Evolutionary conservation across 2,113 vertebrate species (phyloP).

Genomic region (Turnix velox): DNA sequence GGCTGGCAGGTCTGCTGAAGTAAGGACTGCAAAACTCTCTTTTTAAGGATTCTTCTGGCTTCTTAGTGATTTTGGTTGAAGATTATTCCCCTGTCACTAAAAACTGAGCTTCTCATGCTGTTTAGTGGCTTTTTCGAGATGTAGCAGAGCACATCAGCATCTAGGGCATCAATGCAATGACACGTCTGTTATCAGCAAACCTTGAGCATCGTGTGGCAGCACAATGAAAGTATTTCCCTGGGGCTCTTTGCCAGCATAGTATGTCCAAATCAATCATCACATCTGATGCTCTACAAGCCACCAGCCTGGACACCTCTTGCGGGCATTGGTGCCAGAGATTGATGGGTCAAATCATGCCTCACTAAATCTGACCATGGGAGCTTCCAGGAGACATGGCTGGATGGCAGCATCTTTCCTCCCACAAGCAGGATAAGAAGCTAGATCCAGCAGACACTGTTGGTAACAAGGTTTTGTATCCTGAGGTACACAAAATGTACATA

Average conservation of each 20-base stretch:
- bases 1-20: not conserved
- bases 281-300: not conserved
- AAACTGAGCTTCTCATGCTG: not conserved
- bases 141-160: not conserved
- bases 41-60: not conserved
- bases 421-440: not conserved
- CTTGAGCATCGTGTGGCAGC: not conserved
- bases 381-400: not conserved
- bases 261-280: not conserved
- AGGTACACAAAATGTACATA: too few relatives aligned
- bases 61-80: not conserved
- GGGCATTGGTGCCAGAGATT: rapidly evolving
- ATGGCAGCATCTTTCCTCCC: not conserved
- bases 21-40: not conserved
- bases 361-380: rapidly evolving
- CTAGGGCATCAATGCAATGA: not conserved
- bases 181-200: not conserved
- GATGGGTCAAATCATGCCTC: not conserved
- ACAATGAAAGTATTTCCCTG: not conserved
- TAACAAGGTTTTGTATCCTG: not conserved
- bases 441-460: rapidly evolving
- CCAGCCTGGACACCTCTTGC: not conserved
- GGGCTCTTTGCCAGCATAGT: not conserved
- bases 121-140: not conserved
- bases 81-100: not conserved